These are phyloP conservation scores for Xestia xanthographa DNA, from an alignment of 2,888 invertebrate genomes.

Conservation along the genomic window DNA sequence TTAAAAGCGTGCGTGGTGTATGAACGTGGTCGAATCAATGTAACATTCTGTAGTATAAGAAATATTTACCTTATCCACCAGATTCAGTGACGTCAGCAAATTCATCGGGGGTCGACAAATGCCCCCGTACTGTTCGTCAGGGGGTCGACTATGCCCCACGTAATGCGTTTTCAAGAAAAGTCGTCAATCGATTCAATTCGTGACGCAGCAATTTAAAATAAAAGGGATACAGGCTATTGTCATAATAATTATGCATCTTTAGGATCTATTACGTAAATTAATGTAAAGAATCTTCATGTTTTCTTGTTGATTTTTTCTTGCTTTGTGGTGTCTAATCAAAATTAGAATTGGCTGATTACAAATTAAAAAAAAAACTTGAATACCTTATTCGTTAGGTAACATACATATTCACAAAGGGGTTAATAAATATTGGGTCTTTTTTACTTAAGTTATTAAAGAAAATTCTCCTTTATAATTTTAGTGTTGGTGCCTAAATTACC, in stretches of 20 bases:
- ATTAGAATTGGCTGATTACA: neutral
- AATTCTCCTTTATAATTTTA: too few species aligned
- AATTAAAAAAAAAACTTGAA: too few species aligned
- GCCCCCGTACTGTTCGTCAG: slow-evolving; percentile 52
- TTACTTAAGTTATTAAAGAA: too few species aligned
- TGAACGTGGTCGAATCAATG: neutral
- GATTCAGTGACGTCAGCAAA: slow-evolving; percentile 58
- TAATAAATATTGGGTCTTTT: too few species aligned
- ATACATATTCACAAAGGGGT: too few species aligned
- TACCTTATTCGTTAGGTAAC: too few species aligned
- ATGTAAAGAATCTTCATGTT: neutral
- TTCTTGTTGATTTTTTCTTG: neutral
- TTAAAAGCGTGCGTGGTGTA: neutral
- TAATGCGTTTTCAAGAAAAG: slow-evolving; percentile 62
- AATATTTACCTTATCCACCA: slow-evolving; percentile 29
- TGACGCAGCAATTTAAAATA: slow-evolving; percentile 59
- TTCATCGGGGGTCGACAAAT: slow-evolving; percentile 41
- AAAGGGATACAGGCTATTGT: slow-evolving; percentile 15
- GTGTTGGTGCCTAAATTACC: slow-evolving; percentile 12
- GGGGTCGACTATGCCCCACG: slow-evolving; percentile 38
- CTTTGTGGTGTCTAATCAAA: neutral
- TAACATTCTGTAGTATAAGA: neutral
- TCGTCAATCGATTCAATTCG: slow-evolving; percentile 62
- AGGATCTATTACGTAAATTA: neutral
- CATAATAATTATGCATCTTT: slow-evolving; percentile 12